Conservation (phyloP, 2,888 invertebrate genomes). For the Tetrapedia diversipes region DNA sequence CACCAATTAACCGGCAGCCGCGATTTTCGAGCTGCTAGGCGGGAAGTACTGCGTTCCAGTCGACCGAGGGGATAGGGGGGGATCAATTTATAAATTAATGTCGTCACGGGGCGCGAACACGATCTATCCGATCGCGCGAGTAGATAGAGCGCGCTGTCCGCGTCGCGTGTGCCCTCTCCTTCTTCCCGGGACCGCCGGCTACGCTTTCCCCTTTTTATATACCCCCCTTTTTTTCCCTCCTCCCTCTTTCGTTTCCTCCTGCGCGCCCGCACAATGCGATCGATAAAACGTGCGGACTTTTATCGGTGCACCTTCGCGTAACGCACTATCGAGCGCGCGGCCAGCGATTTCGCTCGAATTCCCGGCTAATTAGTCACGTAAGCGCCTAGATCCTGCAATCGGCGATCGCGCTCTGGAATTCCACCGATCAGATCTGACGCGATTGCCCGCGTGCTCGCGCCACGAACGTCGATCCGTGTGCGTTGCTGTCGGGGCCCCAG, state of each 20-base stretch:
- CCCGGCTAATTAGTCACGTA: constrained; percentile 68
- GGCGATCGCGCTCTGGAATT: constrained; percentile 63
- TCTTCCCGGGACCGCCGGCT: constrained; percentile 3
- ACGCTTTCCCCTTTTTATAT: constrained; percentile 2
- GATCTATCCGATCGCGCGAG: constrained; percentile 13
- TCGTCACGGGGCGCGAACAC: constrained; percentile 27
- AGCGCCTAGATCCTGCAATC: constrained; percentile 63
- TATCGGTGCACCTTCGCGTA: constrained; percentile 56
- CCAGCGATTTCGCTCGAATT: constrained; percentile 65
- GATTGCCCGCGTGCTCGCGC: constrained; percentile 38
- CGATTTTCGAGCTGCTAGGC: constrained; percentile 25
- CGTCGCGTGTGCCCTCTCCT: constrained; percentile 3
- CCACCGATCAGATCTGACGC: constrained; percentile 56
- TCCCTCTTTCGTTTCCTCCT: not conserved
- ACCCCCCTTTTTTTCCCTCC: not conserved
- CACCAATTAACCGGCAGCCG: constrained; percentile 31
- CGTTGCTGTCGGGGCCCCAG: constrained; percentile 4
- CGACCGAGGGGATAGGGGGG: not conserved
- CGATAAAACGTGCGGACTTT: constrained; percentile 60
- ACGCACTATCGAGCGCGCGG: constrained; percentile 52
- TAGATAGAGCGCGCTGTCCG: not conserved
- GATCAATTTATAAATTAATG: constrained; percentile 49
- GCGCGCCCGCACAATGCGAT: constrained; percentile 36
- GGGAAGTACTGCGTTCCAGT: no score
- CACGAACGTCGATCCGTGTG: constrained; percentile 50